Evolutionary conservation across 2,888 invertebrate genomes (phyloP), one percentile per base, ranked within the genome.

Genomic region (Nemotelus nigrinus): DNA sequence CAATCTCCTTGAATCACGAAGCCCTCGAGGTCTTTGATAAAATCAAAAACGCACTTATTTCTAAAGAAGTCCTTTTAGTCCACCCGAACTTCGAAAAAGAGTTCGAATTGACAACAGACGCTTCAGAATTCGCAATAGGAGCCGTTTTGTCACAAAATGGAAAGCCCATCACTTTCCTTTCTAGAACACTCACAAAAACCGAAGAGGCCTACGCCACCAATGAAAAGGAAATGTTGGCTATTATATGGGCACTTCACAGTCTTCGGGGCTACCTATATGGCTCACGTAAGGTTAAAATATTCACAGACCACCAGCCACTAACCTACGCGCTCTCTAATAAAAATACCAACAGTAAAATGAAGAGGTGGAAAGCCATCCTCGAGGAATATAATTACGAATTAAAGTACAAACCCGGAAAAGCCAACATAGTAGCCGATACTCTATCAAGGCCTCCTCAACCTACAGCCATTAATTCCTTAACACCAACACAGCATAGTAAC

Each of bases 401-500:
- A 25, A 25, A 25, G 25, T 25, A 25, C 25, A 25, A 25, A 25
- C 25, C 25, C 25, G 25, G 25, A 25, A 25, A 25, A 25, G 25
- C 25, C 25, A 25, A 25, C 25, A 25, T 25, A 25, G 25, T 25
- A 1, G 25, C 25, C 25, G 25, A 25, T 25, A 25, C 53, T 10
- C 10, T 53, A 53, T 53, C 53, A 53, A 53, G 53, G 1, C 53
- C 53, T 7, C 10, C 53, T 53, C 6, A 53, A 53, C 10, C 41
- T 43, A 25, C 63, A n/a, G 63, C 5, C 44, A 39, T 65, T 41
- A 44, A 77, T 47, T 65, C 68, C 7, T 48, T 77, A 43, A 77
- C 77, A 25, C 25, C 57, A 8, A 77, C 77, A 8, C 70, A 58
- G 45, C 77, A 77, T 44, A 77, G 77, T n/a, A 3, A 71, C 41